A percentile compares a stretch with the other conserved stretches of the same genome.
phyloP scores from a whole-genome alignment of 2,888 invertebrate species.

The Scaeva pyrastri region DNA sequence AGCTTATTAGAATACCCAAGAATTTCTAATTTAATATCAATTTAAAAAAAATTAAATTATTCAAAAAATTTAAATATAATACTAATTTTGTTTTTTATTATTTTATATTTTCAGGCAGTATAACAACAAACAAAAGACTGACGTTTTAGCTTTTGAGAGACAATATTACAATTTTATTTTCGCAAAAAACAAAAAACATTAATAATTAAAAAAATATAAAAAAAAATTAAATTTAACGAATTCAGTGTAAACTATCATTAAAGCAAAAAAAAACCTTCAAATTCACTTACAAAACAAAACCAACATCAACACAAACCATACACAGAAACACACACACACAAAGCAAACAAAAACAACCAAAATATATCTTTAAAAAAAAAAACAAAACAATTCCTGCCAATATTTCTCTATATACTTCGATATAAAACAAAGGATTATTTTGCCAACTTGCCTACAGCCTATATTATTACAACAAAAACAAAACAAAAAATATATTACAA shows the following conservation, averaged over 20 bases:
- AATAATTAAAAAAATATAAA: conserved; percentile 31
- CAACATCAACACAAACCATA: conserved; percentile 5
- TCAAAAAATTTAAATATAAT: no score
- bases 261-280: conserved; percentile 42
- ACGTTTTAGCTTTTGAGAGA: conserved; percentile 84
- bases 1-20: no score
- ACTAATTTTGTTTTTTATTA: background rate
- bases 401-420: conserved; percentile 71
- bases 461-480: conserved; percentile 33
- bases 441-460: conserved; percentile 74
- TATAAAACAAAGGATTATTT: conserved; percentile 65
- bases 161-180: conserved; percentile 82
- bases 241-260: conserved; percentile 61
- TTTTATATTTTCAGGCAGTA: conserved; percentile 76
- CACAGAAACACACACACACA: conserved; percentile 33
- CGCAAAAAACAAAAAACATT: conserved; percentile 61
- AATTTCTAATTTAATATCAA: no score
- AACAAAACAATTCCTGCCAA: conserved; percentile 71
- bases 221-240: conserved; percentile 48
- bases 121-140: conserved; percentile 83
- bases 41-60: no score
- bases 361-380: conserved; percentile 4
- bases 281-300: conserved; percentile 37
- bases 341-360: conserved; percentile 25
- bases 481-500: background rate